A percentile compares a stretch with the other conserved stretches of the same genome.
phyloP scores from a whole-genome alignment of 2,797 vertebrate genomes.

The Acipenser oxyrinchus region DNA sequence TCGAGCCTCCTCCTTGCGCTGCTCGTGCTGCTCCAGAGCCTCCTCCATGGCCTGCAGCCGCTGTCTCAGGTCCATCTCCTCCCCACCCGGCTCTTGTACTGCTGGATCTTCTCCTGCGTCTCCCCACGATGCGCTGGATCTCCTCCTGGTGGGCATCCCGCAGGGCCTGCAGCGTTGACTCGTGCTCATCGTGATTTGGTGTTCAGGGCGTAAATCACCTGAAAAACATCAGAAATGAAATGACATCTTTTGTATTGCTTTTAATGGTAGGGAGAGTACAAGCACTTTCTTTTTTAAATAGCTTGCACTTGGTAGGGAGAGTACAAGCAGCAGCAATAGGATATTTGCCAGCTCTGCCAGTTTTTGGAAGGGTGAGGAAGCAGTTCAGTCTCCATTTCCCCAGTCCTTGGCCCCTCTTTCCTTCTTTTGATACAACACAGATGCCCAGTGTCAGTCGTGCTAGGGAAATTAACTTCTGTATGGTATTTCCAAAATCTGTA shows the following conservation, averaged over 20 bases:
- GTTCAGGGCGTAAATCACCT: conserved; percentile 94
- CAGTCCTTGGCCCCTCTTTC: no score
- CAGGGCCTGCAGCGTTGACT: conserved; percentile 69
- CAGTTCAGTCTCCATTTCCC: no score
- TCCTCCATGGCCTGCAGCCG: conserved; percentile 75
- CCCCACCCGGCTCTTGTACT: conserved; percentile 38
- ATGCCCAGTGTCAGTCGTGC: no score
- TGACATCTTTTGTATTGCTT: neutral
- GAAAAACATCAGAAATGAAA: conserved; percentile 3
- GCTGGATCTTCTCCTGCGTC: conserved; percentile 53
- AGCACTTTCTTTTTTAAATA: neutral
- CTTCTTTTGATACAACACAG: no score
- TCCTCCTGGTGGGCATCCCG: conserved; percentile 74
- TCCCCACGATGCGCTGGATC: conserved; percentile 70
- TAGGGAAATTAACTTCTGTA: no score
- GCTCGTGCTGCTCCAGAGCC: conserved; percentile 74
- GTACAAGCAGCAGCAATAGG: neutral
- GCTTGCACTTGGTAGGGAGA: neutral
- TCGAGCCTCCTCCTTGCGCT: conserved; percentile 65
- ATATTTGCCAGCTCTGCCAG: no score
- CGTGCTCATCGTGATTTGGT: conserved; percentile 86
- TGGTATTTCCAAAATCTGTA: no score
- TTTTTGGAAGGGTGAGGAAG: no score
- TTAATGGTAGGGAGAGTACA: neutral
- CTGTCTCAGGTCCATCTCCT: conserved; percentile 63